These are phyloP conservation scores for Chaetodon auriga DNA, from an alignment of 2,113 vertebrate genomes.

Conservation along the genomic window DNA sequence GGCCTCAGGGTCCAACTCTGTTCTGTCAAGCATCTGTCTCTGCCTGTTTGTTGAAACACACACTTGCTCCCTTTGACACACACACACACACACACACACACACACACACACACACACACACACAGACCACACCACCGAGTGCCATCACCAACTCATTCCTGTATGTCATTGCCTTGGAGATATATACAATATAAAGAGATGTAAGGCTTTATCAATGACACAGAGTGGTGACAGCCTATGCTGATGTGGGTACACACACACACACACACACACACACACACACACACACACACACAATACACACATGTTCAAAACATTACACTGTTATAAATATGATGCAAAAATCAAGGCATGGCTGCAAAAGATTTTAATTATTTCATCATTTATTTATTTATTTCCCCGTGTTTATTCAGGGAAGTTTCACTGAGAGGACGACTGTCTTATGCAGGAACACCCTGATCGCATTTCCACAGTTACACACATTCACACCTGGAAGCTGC, in stretches of 20 bases:
- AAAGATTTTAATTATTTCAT: too few species aligned
- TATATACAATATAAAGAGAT: constrained; percentile 10
- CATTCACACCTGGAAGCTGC: not conserved
- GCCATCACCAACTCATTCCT: constrained; percentile 17
- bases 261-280: too few species aligned
- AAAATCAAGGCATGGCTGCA: too few species aligned
- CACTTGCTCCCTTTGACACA: not conserved
- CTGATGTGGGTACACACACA: not conserved
- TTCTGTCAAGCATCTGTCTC: constrained; percentile 62
- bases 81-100: constrained; percentile 6
- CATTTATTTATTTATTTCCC: too few species aligned
- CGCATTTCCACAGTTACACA: not conserved
- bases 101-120: constrained; percentile 3
- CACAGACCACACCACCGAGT: not conserved
- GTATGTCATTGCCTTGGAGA: constrained; percentile 10
- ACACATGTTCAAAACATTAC: too few species aligned
- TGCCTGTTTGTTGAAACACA: constrained; percentile 46
- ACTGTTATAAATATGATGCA: too few species aligned
- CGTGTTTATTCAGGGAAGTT: not conserved
- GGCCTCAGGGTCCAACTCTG: constrained; percentile 54
- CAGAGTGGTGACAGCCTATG: not conserved
- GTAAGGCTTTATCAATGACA: constrained; percentile 3
- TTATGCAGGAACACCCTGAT: not conserved
- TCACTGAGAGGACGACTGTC: not conserved
- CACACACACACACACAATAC: too few species aligned